phyloP scores from a whole-genome alignment of 2,888 invertebrate genomes.

The Tanaodytes sp. region DNA sequence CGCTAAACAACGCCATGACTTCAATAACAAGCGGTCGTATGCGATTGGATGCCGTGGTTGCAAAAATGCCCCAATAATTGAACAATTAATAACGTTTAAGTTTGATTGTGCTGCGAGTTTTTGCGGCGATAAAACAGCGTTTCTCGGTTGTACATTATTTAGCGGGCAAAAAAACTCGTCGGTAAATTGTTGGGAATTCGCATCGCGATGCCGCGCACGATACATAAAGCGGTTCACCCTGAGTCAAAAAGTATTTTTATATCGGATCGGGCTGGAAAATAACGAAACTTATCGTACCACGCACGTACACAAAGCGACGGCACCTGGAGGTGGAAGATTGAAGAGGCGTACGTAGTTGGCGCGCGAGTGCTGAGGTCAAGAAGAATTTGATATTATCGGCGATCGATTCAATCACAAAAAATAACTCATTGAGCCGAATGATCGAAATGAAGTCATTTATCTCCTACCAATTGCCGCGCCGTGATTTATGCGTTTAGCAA shows the following conservation, averaged over 20 bases:
- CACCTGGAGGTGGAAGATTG: conserved; percentile 37
- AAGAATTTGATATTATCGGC: conserved; percentile 46
- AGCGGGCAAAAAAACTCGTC: conserved; percentile 21
- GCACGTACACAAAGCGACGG: conserved; percentile 46
- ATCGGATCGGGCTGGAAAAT: conserved; percentile 46
- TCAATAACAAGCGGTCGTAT: no score
- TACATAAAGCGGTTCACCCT: conserved; percentile 37
- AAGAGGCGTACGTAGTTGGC: conserved; percentile 26
- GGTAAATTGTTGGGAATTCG: conserved; percentile 31
- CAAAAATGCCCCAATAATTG: background rate
- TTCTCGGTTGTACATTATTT: conserved; percentile 15
- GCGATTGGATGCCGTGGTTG: no score
- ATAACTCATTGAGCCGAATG: conserved; percentile 42
- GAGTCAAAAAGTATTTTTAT: conserved; percentile 48
- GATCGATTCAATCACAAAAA: conserved; percentile 36
- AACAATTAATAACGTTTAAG: no score
- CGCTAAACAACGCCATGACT: no score
- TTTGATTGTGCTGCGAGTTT: no score
- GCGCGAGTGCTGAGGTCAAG: conserved; percentile 43
- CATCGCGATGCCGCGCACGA: conserved; percentile 22
- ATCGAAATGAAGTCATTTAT: conserved; percentile 52
- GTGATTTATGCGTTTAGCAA: conserved; percentile 17
- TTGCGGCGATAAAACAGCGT: no score
- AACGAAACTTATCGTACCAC: conserved; percentile 50
- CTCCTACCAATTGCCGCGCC: conserved; percentile 23